Evolutionary conservation across 2,113 vertebrate species (phyloP).

Genomic region (Pelodiscus sinensis): DNA sequence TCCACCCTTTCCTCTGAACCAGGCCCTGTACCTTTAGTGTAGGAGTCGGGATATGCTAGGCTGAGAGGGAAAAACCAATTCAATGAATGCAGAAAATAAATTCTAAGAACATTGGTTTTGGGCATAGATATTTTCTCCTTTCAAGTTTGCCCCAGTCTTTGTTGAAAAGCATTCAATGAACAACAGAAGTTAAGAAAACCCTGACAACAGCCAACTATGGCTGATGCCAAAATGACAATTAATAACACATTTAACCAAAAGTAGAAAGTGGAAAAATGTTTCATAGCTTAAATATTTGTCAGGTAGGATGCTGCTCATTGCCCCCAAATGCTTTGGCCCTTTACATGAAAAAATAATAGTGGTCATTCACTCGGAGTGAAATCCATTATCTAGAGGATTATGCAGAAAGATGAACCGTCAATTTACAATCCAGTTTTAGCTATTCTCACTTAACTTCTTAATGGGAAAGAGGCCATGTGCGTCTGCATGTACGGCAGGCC

Average conservation of each 20-base stretch:
- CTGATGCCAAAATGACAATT: constrained; percentile 29
- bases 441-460: neutral
- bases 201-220: neutral
- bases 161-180: neutral
- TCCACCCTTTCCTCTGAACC: neutral
- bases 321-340: constrained; percentile 34
- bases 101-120: neutral
- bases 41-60: neutral
- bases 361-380: constrained; percentile 2
- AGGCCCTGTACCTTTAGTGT: neutral
- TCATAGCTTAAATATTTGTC: constrained; percentile 44
- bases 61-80: neutral
- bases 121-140: neutral
- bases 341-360: constrained; percentile 26
- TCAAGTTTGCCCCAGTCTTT: neutral
- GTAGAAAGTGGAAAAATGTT: constrained; percentile 28
- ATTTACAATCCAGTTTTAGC: neutral
- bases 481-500: neutral
- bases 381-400: neutral
- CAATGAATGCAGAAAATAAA: neutral
- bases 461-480: neutral
- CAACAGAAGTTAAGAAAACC: constrained; percentile 27
- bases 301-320: constrained; percentile 14
- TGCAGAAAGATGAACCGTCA: neutral
- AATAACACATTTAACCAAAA: constrained; percentile 50